Evolutionary conservation across 2,888 invertebrate genomes (phyloP), one percentile per base, ranked within the genome.

Genomic region (Argyresthia albistria): DNA sequence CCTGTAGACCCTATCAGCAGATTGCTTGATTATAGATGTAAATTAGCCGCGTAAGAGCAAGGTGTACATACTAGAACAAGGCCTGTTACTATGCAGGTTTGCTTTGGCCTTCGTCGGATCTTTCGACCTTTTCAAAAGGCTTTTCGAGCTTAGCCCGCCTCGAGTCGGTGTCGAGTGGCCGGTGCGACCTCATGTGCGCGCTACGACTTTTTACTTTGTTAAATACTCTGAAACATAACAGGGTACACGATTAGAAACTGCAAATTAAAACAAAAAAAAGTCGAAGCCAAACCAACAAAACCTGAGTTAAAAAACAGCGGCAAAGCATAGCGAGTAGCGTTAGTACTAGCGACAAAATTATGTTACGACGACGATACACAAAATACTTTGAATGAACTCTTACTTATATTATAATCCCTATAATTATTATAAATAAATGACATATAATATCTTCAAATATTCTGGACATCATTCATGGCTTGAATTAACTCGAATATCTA

Each of bases 151-250:
- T 91, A 72, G 90, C 89, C 87, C 91, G 88, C 87, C 90, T 91
- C 61, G 91, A 90, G 80, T 94, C 95, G 80, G 93, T 91, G 88
- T 96, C 96, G 78, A 94, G 93, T 68, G 95, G 94, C 76, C 96
- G 93, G 89, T 99, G 99, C 64, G 97, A 97, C 90, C 99, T 99
- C 98, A 99, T 98, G 89, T 99, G 99, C 61, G 98, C 98, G 89
- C 97, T 98, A 87, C 98, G 93, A 90, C 98, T 98, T 91, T 98
- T 97, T 76, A 98, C 96, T 91, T 98, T 98, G 89, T 93, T 93
- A 91, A 98, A 98, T 83, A 97, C 93, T 91, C 97, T 98, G 93
- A 65, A 90, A 90, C 82, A 81, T 80, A 83, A 87, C 67, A 82
- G 79, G 80, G 75, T 74, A 76, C 67, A 79, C 67, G 70, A 80